Conservation (phyloP, 2,797 vertebrate species). For the Sitta carolinensis region DNA sequence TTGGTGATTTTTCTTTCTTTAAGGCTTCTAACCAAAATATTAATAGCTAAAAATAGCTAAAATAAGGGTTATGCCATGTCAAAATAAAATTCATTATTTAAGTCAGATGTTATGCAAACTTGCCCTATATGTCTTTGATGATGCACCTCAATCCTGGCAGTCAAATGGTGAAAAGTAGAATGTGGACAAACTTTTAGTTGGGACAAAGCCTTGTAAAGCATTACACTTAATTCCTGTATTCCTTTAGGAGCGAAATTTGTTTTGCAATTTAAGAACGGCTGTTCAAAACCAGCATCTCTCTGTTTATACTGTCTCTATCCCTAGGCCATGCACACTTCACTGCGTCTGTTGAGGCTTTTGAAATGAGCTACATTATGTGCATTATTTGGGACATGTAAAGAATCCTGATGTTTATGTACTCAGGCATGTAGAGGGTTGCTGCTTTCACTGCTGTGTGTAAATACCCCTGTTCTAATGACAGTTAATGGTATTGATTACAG, state of each 20-base stretch:
- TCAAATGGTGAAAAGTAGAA: neutral
- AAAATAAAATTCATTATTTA: neutral
- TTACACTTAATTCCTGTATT: neutral
- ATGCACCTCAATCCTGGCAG: neutral
- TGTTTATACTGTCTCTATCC: neutral
- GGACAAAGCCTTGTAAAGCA: neutral
- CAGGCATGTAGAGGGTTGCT: neutral
- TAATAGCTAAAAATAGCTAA: neutral
- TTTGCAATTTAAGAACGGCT: neutral
- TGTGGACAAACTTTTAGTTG: neutral
- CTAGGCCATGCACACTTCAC: neutral
- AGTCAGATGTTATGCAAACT: neutral
- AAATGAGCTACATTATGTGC: neutral
- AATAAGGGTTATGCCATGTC: neutral
- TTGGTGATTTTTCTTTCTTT: neutral
- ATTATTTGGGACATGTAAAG: neutral
- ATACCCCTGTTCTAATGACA: neutral
- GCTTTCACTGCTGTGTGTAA: neutral
- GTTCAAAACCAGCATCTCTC: neutral
- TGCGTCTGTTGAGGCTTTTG: neutral
- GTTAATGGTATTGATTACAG: neutral
- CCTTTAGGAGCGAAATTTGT: neutral
- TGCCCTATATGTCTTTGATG: neutral
- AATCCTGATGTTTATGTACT: neutral
- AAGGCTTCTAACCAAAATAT: neutral